Conservation (phyloP, 2,888 invertebrate species). For the Himalopsyche kuldschensis region DNA sequence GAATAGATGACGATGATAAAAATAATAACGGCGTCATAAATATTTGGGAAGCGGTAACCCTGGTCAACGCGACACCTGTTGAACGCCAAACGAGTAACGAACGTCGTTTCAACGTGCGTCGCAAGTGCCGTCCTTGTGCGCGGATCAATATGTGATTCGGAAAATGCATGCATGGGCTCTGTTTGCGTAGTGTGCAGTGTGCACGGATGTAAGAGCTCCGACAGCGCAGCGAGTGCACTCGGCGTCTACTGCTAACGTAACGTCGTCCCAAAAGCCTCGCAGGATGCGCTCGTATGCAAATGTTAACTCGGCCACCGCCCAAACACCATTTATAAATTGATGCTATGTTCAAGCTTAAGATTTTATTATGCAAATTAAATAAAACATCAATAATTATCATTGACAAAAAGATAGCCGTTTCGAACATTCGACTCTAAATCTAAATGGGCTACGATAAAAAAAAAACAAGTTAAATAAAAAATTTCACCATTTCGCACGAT, state of each 20-base stretch:
- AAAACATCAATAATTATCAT: too few species aligned
- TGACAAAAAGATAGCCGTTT: too few species aligned
- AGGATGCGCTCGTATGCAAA: conserved; percentile 3
- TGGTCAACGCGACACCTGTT: conserved; percentile 17
- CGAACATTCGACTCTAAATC: too few species aligned
- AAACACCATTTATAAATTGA: not conserved
- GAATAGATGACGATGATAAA: too few species aligned
- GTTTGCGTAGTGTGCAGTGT: not conserved
- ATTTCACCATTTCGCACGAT: too few species aligned
- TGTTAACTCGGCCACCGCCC: not conserved
- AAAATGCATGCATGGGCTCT: not conserved
- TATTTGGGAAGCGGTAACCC: not conserved
- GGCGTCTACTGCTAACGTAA: not conserved
- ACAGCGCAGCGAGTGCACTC: not conserved
- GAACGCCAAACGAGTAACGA: not conserved
- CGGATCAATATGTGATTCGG: conserved; percentile 19
- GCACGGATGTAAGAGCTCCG: not conserved
- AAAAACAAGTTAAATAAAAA: too few species aligned
- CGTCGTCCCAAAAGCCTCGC: conserved; percentile 34
- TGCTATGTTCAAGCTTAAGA: not conserved
- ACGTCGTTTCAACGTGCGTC: conserved; percentile 11
- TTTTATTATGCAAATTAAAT: not conserved
- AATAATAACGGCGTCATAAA: too few species aligned
- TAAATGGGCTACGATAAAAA: too few species aligned
- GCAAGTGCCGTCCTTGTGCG: not conserved